A percentile compares a stretch with the other conserved stretches of the same genome.
These are phyloP conservation scores for cattle (Bos taurus) DNA, from an alignment of 2,113 vertebrate genomes.

Conservation along the genomic window DNA sequence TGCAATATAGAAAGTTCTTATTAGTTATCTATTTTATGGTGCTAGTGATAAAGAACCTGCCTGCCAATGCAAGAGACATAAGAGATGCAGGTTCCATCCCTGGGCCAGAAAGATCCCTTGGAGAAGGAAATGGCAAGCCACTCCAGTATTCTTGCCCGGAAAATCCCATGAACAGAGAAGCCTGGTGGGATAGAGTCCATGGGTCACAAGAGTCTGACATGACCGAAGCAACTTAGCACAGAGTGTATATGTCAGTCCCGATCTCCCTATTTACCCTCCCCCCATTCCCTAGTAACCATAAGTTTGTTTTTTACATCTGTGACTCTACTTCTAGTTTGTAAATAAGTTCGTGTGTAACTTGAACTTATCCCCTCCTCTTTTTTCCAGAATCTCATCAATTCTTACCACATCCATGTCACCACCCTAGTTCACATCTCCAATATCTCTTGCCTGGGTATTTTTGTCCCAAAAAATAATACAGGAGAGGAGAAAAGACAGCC, in stretches of 20 bases:
- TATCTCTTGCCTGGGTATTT: not conserved
- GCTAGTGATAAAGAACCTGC: not conserved
- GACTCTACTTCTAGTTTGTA: not conserved
- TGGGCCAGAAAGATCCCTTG: not conserved
- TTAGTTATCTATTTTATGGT: not conserved
- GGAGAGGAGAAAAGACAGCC: not conserved
- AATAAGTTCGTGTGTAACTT: not conserved
- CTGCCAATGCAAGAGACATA: not conserved
- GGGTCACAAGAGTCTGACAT: not conserved
- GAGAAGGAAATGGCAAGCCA: not conserved
- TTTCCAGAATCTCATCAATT: not conserved
- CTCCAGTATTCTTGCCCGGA: not conserved
- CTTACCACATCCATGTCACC: not conserved
- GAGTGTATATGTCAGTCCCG: too few relatives aligned
- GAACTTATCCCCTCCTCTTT: not conserved
- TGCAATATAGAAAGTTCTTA: not conserved
- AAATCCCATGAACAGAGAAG: not conserved
- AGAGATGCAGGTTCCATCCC: not conserved
- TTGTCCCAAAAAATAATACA: not conserved
- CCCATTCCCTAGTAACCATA: not conserved
- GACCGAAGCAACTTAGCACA: not conserved
- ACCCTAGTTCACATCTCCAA: not conserved
- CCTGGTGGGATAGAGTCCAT: not conserved
- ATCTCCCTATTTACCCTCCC: not conserved
- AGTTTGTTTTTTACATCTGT: not conserved